Conservation (phyloP, 2,797 vertebrate species). For the Myotis vivesi region DNA sequence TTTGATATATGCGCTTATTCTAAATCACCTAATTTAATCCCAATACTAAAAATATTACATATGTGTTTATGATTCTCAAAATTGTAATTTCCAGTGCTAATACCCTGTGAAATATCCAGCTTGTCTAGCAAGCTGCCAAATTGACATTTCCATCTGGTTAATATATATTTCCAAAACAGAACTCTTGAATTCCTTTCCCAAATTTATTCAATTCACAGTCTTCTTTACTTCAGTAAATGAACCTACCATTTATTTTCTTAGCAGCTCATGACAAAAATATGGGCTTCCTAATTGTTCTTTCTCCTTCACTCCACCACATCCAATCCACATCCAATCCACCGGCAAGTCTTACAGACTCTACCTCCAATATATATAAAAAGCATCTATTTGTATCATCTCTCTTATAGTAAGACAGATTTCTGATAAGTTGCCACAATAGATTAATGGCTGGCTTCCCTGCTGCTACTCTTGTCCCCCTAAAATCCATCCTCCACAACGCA, state of each 20-base stretch:
- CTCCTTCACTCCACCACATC: not conserved
- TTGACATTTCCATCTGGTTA: not conserved
- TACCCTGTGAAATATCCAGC: not conserved
- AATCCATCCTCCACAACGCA: not conserved
- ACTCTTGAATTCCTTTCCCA: not conserved
- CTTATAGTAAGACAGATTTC: not conserved
- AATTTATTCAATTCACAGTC: not conserved
- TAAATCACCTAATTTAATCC: not conserved
- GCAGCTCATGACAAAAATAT: not conserved
- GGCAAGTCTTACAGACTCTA: not conserved
- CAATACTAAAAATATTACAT: not conserved
- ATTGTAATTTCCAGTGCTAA: not conserved
- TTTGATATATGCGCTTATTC: not conserved
- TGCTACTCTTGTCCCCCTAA: not conserved
- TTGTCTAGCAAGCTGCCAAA: not conserved
- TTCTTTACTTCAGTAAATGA: slow-evolving; percentile 18
- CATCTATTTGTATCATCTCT: not conserved
- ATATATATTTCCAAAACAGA: not conserved
- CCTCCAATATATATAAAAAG: not conserved
- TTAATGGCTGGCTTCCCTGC: not conserved
- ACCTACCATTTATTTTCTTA: not conserved
- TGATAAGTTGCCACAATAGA: not conserved
- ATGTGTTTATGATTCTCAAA: not conserved
- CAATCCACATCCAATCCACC: not conserved
- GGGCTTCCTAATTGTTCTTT: not conserved